phyloP scores from a whole-genome alignment of 2,888 invertebrate genomes.

The Drosophila glabriapex region DNA sequence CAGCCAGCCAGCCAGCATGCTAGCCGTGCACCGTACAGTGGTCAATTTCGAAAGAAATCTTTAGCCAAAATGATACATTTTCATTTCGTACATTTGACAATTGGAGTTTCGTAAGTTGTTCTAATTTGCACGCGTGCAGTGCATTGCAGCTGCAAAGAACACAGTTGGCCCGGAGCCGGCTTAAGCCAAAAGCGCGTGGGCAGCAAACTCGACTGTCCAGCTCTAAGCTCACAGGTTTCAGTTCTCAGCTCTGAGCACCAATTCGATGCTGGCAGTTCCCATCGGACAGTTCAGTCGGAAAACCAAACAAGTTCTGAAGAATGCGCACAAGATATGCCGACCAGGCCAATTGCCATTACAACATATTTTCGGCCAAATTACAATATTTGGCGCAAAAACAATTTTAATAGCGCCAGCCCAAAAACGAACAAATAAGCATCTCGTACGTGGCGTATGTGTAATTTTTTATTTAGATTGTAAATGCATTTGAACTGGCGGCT shows the following conservation, averaged over 20 bases:
- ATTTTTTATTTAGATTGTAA: conserved; percentile 44
- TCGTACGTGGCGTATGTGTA: conserved; percentile 46
- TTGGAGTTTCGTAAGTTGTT: background rate
- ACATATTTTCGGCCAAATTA: conserved; percentile 56
- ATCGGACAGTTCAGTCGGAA: conserved; percentile 1
- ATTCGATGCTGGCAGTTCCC: background rate
- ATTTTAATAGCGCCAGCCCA: conserved; percentile 34
- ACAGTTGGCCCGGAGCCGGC: background rate
- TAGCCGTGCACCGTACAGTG: conserved; percentile 4
- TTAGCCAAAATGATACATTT: background rate
- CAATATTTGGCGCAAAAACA: conserved; percentile 41
- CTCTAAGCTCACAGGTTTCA: conserved; percentile 12
- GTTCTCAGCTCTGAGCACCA: background rate
- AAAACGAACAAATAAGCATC: conserved; percentile 3
- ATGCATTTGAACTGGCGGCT: conserved; percentile 51
- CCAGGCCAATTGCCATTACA: conserved; percentile 58
- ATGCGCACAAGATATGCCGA: conserved; percentile 53
- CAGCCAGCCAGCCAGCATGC: background rate
- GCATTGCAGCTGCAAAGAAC: conserved; percentile 9
- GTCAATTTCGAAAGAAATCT: background rate
- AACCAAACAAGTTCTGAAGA: conserved; percentile 57
- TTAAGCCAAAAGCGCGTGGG: conserved; percentile 41
- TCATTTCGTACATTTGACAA: background rate
- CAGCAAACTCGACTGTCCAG: conserved; percentile 59
- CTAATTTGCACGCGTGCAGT: background rate